phyloP scores from a whole-genome alignment of 1,140 invertebrate species.

The Chironomus striatipennis region DNA sequence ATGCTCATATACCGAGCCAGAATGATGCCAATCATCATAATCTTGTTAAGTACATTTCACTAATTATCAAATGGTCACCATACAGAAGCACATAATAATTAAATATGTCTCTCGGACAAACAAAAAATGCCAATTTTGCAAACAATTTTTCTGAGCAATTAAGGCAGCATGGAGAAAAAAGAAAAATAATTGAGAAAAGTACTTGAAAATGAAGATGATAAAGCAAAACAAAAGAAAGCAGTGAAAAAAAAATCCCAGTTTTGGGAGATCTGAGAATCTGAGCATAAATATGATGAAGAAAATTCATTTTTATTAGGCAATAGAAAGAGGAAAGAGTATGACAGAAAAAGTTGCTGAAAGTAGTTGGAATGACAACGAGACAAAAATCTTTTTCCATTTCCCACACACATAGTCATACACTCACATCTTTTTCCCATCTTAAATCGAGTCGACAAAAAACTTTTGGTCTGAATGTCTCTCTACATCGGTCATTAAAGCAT shows the following conservation, averaged over 20 bases:
- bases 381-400: conserved; percentile 1
- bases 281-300: background rate
- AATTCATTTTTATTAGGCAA: conserved; percentile 1
- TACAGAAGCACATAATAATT: no score
- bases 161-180: background rate
- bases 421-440: background rate
- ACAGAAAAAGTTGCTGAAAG: background rate
- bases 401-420: no score
- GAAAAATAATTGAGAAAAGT: background rate
- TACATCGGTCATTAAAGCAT: conserved; percentile 1
- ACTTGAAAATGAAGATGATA: no score
- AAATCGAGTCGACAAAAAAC: background rate
- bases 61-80: no score
- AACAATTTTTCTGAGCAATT: conserved; percentile 21
- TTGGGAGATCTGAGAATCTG: background rate
- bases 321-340: background rate
- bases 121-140: background rate
- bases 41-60: no score
- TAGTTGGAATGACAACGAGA: conserved; percentile 13
- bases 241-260: background rate
- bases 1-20: no score
- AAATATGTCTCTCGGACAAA: no score
- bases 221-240: background rate
- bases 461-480: background rate
- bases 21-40: no score